Percentiles rank a stretch among this genome's conserved stretches.
These are phyloP conservation scores for Myocastor coypus DNA, from an alignment of 2,113 vertebrate species.

Conservation along the genomic window DNA sequence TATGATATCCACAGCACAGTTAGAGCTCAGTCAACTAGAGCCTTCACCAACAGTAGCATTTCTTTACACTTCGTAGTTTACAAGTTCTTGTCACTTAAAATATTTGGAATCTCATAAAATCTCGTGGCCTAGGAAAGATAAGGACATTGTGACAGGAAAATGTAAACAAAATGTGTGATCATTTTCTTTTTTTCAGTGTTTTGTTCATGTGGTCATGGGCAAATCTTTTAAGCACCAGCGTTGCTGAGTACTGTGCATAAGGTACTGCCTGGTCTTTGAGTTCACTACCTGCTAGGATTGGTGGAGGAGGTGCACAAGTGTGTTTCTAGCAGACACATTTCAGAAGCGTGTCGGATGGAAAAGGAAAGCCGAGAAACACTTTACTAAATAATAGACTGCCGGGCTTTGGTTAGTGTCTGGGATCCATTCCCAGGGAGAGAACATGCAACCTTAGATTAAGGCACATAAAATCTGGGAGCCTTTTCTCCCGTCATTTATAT, in stretches of 20 bases:
- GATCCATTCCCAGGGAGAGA: not conserved
- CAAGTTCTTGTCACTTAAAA: slow-evolving; percentile 22
- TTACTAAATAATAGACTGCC: not conserved
- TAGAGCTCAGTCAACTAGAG: not conserved
- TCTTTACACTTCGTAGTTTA: not conserved
- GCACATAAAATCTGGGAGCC: not conserved
- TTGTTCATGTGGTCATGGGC: not conserved
- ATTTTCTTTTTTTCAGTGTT: not conserved
- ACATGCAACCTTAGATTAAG: not conserved
- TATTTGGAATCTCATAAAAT: slow-evolving; percentile 19
- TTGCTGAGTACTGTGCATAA: not conserved
- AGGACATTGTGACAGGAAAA: not conserved
- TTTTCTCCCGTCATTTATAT: not conserved
- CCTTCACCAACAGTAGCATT: not conserved
- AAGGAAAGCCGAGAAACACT: not conserved
- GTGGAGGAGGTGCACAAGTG: not conserved
- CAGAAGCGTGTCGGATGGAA: not conserved
- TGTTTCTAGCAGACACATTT: not conserved
- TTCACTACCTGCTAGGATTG: not conserved
- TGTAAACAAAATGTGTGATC: not conserved
- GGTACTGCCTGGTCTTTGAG: not conserved
- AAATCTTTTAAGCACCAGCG: not conserved
- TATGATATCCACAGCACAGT: not conserved
- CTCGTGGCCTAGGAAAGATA: not conserved
- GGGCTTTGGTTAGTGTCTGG: not conserved